Percentiles rank a stretch among this genome's conserved stretches.
Conservation (phyloP, 2,113 vertebrate species). For the Sturnus vulgaris region DNA sequence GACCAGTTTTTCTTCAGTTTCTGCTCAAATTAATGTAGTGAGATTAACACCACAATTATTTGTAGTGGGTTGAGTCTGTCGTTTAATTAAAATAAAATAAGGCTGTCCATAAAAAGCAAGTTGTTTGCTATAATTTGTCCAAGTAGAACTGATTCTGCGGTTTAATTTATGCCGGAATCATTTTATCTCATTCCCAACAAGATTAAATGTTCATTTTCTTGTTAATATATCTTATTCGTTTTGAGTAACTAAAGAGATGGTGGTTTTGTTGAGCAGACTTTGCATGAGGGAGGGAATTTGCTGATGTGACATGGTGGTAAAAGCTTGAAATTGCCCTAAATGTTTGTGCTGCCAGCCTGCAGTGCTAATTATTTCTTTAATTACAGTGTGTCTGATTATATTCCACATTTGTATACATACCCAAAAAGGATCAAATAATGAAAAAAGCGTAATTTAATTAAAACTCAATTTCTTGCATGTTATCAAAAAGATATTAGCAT, state of each 20-base stretch:
- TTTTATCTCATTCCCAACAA: neutral
- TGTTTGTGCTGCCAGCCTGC: neutral
- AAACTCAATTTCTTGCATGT: conserved; percentile 22
- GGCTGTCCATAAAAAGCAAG: conserved; percentile 16
- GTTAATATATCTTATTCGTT: neutral
- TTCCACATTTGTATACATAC: conserved; percentile 11
- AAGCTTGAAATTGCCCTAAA: conserved; percentile 46
- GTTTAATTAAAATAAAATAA: conserved; percentile 66
- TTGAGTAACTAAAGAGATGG: neutral
- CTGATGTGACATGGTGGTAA: conserved; percentile 26
- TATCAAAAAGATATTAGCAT: conserved; percentile 42
- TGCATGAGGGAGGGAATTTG: conserved; percentile 26
- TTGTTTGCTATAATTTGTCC: neutral
- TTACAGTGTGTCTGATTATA: conserved; percentile 39
- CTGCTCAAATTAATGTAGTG: conserved; percentile 47
- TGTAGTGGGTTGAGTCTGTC: conserved; percentile 15
- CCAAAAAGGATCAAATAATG: neutral
- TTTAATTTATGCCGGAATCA: conserved; percentile 20
- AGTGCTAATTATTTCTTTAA: conserved; percentile 64
- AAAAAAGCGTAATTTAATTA: conserved; percentile 22
- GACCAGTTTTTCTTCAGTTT: conserved; percentile 52
- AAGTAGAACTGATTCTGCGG: neutral
- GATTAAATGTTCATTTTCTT: neutral
- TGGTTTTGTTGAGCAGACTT: conserved; percentile 33
- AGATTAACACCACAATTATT: conserved; percentile 65